Conservation (phyloP, 2,888 invertebrate species). For the Chrysolina oricalcia region DNA sequence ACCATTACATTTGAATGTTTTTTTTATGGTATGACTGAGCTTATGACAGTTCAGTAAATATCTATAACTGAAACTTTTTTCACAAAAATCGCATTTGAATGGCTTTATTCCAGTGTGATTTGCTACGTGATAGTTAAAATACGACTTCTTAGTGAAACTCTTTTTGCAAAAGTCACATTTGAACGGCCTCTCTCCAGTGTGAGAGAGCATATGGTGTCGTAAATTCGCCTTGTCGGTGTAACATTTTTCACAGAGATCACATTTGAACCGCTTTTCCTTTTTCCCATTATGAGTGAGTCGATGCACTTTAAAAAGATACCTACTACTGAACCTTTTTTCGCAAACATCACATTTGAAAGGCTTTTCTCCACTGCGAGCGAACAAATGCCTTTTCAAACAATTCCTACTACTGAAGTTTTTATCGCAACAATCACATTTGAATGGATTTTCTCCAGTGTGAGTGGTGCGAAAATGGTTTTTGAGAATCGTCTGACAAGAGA, state of each 20-base stretch:
- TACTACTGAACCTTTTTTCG: too few species aligned
- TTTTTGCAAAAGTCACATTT: conserved; percentile 11
- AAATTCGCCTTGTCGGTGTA: too few species aligned
- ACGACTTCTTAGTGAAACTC: not conserved
- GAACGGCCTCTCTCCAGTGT: conserved; percentile 15
- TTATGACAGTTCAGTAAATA: not conserved
- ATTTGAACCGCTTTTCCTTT: too few species aligned
- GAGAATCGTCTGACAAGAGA: not conserved
- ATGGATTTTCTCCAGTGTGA: not conserved
- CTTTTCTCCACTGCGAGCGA: too few species aligned
- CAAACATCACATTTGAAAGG: too few species aligned
- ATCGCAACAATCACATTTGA: not conserved
- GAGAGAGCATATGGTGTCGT: not conserved
- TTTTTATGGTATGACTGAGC: not conserved
- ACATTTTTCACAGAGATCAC: too few species aligned
- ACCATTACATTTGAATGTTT: too few species aligned
- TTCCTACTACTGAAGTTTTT: too few species aligned
- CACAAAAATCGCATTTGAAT: not conserved
- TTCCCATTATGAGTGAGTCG: too few species aligned
- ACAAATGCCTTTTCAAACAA: too few species aligned
- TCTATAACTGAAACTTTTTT: not conserved
- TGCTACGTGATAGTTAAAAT: not conserved
- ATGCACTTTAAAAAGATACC: too few species aligned
- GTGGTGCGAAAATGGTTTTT: not conserved
- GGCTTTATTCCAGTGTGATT: not conserved